Conservation (phyloP, 2,888 invertebrate species). For the Dyspetes luteomarginatus region DNA sequence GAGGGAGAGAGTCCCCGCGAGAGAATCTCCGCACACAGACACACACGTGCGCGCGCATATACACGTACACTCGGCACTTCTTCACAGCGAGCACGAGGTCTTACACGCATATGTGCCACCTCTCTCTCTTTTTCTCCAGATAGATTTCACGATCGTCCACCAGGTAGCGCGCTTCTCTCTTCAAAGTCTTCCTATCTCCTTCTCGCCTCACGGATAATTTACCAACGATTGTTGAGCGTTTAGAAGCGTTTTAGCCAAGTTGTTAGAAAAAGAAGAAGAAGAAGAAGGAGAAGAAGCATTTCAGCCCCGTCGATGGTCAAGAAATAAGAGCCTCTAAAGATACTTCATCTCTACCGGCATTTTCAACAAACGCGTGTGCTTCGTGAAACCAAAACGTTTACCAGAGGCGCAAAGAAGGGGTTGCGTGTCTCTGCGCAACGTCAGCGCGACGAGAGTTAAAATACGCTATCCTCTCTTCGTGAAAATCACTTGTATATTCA, state of each 20-base stretch:
- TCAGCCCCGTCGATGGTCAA: no score
- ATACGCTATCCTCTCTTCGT: not conserved
- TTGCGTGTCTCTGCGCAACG: not conserved
- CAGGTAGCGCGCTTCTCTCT: conserved; percentile 52
- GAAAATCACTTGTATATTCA: no score
- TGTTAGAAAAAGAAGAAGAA: no score
- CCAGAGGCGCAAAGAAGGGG: not conserved
- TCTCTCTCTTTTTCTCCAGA: conserved; percentile 22
- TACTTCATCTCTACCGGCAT: conserved; percentile 19
- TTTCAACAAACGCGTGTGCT: conserved; percentile 45
- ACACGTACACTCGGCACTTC: conserved; percentile 4
- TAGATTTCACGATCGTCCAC: conserved; percentile 14
- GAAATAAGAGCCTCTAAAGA: no score
- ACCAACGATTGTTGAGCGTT: conserved; percentile 60
- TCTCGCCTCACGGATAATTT: conserved; percentile 42
- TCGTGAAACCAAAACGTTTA: not conserved
- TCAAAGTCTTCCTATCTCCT: not conserved
- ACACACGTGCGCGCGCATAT: conserved; percentile 16
- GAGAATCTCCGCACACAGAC: conserved; percentile 40
- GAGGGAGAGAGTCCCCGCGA: conserved; percentile 14
- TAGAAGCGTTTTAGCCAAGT: conserved; percentile 54
- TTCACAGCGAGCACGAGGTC: conserved; percentile 10
- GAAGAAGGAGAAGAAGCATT: no score
- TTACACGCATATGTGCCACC: conserved; percentile 44
- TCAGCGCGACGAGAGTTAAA: not conserved